Conservation (phyloP, 2,113 vertebrate species). For the Megaptera novaeangliae region DNA sequence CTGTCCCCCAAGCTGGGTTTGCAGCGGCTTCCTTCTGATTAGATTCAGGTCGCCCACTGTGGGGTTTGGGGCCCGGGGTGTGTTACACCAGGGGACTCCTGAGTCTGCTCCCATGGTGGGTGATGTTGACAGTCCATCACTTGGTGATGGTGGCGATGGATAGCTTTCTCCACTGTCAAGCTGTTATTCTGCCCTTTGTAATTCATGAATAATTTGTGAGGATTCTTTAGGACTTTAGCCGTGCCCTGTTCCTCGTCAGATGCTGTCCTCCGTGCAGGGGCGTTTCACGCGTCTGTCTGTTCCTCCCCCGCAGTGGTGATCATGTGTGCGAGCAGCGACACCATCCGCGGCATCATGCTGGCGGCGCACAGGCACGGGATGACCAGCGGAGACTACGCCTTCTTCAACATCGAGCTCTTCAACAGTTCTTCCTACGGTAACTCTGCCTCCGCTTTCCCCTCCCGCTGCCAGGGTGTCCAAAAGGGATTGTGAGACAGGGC, state of each 20-base stretch:
- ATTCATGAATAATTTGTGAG: neutral
- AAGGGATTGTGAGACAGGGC: conserved; percentile 37
- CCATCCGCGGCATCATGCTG: conserved; percentile 93
- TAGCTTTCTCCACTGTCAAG: neutral
- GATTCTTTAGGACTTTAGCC: neutral
- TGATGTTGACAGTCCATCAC: neutral
- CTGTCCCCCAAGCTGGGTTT: neutral
- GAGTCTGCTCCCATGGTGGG: neutral
- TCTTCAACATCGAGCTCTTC: conserved; percentile 99
- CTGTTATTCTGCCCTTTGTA: neutral
- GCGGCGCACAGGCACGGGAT: conserved; percentile 89
- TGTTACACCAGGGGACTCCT: neutral
- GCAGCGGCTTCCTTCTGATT: neutral
- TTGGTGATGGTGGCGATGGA: neutral
- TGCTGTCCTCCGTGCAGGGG: neutral
- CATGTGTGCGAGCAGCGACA: conserved; percentile 92
- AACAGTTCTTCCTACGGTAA: conserved; percentile 97
- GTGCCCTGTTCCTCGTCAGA: neutral
- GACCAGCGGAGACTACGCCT: conserved; percentile 90
- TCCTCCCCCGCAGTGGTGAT: conserved; percentile 89
- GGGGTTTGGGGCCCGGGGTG: neutral
- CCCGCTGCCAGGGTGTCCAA: neutral
- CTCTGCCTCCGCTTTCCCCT: neutral
- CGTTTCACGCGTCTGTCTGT: conserved; percentile 38
- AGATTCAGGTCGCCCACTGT: too few relatives aligned